Base-by-base conservation (phyloP, 2,888 invertebrate species). In the Myopa tessellatipennis region DNA sequence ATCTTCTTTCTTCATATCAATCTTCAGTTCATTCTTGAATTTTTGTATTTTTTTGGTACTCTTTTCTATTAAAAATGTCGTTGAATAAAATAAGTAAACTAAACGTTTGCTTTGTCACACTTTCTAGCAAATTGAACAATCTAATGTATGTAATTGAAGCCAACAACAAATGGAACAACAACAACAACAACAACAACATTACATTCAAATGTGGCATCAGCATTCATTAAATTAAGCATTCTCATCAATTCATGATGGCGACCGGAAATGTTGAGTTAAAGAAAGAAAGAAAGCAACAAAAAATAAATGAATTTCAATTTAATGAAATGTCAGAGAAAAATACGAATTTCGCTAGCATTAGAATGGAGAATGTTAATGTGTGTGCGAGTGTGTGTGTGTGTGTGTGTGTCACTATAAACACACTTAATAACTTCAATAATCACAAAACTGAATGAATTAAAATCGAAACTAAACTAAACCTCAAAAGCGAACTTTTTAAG, bases 241-340 rank as follows among this genome's bases (percentile, higher is more conserved):
- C 69, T n/a, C 45, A 63, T 61, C 40, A 73, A 61, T 73, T 61
- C 45, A 61, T 73, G 73, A 73, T 73, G 73, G 73, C 73, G 73
- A 61, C 73, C 73, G 73, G 73, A 73, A 63, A 45, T 18, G 26
- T 34, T n/a, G 73, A 63, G 73, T 73, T 73, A 73, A 61, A 16
- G 38, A 55, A 36, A 67, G 14, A n/a, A 40, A 40, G 4, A 38
- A 67, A 12, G 34, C 60, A 60, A 6, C 60, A 63, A 36, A 34
- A 63, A 34, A 63, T 34, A 63, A 26, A 63, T 3, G 7, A 36
- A 63, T 4, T 63, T 4, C 36, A 5, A 36, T 63, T 36, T 0
- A 63, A 26, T 8, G 61, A n/a, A 45, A 45, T 45, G 3, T 45
- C 45, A 45, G 45, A 45, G 45, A 10, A 45, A 45, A 45, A 45